These are phyloP conservation scores for Lethocerus indicus DNA, from an alignment of 1,140 invertebrate species.

Conservation along the genomic window DNA sequence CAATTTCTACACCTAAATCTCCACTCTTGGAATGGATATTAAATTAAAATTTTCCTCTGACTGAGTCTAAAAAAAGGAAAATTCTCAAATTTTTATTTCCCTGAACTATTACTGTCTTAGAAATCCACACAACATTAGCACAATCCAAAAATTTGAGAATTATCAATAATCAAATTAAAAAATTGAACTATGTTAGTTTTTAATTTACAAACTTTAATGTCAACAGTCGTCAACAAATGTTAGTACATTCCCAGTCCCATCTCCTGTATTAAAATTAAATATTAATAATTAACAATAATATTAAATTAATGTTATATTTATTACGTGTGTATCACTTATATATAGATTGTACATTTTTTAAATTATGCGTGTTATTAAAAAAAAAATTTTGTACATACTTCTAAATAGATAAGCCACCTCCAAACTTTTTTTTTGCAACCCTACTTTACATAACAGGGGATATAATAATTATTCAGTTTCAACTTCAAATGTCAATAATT, in stretches of 20 bases:
- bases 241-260: slow-evolving; percentile 13
- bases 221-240: slow-evolving; percentile 8
- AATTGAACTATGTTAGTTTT: slow-evolving; percentile 12
- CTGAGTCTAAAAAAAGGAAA: slow-evolving; percentile 11
- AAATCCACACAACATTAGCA: slow-evolving; percentile 9
- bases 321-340: slow-evolving; percentile 10
- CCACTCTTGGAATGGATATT: slow-evolving; percentile 13
- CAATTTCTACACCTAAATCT: slow-evolving; percentile 7
- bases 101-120: neutral
- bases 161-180: slow-evolving; percentile 12
- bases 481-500: too few species aligned
- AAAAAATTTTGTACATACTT: slow-evolving; percentile 8
- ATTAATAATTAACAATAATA: slow-evolving; percentile 11
- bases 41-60: slow-evolving; percentile 10
- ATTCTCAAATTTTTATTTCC: slow-evolving; percentile 12
- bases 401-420: too few species aligned
- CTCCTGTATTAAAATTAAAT: slow-evolving; percentile 12
- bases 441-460: too few species aligned
- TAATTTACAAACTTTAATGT: slow-evolving; percentile 12
- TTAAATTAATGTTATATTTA: slow-evolving; percentile 11
- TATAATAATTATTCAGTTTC: too few species aligned
- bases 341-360: slow-evolving; percentile 13
- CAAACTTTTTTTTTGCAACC: too few species aligned
- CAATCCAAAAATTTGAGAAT: slow-evolving; percentile 12
- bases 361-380: slow-evolving; percentile 10